These are phyloP conservation scores for Myotis myotis DNA, from an alignment of 2,797 vertebrate species.

Conservation along the genomic window DNA sequence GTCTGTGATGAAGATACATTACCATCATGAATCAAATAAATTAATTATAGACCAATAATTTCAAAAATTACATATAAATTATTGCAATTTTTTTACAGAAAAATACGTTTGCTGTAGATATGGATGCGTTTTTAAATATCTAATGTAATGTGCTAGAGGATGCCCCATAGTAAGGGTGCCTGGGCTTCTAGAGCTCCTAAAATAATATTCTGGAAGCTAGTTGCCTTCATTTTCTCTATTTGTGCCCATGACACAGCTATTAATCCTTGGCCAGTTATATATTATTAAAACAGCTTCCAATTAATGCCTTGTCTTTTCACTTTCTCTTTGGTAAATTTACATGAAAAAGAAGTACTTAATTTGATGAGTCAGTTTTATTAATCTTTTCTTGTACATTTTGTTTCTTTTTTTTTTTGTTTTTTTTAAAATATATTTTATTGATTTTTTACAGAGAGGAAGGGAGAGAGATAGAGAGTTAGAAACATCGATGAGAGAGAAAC, in stretches of 20 bases:
- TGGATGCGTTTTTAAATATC: neutral
- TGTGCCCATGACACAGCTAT: neutral
- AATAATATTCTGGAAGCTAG: neutral
- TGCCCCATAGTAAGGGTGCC: neutral
- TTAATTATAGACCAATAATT: neutral
- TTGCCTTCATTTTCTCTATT: neutral
- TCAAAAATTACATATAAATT: slow-evolving; percentile 1
- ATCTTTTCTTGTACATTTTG: neutral
- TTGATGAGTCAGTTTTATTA: neutral
- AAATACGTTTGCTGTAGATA: neutral
- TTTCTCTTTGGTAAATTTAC: slow-evolving; percentile 13
- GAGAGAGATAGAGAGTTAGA: no score
- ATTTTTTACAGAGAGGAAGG: no score
- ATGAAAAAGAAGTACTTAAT: neutral
- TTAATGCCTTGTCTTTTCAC: neutral
- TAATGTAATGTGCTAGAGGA: neutral
- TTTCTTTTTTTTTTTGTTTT: no score
- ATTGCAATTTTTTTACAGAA: neutral
- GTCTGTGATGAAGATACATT: neutral
- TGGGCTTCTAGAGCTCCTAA: neutral
- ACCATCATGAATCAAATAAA: neutral
- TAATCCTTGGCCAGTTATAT: neutral
- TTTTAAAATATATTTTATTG: no score
- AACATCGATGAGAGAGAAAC: no score
- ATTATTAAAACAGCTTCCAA: slow-evolving; percentile 28